Evolutionary conservation across 2,888 invertebrate genomes (phyloP).

Genomic region (Galeruca laticollis): DNA sequence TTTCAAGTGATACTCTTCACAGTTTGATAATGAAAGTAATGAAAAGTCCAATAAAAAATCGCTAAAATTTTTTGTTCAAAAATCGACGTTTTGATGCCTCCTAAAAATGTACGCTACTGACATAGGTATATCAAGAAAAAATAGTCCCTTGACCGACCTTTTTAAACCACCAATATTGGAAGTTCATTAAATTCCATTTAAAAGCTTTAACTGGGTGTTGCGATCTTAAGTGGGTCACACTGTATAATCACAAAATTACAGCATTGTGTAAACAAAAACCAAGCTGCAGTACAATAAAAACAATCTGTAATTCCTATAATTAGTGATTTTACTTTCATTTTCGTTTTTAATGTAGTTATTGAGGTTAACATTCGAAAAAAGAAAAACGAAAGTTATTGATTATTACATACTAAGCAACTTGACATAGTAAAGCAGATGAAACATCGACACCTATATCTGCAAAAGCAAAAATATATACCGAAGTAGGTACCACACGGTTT

Average conservation of each 20-base stretch:
- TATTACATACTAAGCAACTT: conserved; percentile 32
- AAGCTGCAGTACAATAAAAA: not conserved
- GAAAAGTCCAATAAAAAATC: no score
- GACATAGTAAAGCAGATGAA: conserved; percentile 40
- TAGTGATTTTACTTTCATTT: conserved; percentile 23
- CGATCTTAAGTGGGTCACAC: no score
- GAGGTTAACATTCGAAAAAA: conserved; percentile 28
- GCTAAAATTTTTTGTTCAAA: no score
- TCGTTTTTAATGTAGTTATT: conserved; percentile 24
- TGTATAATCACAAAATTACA: not conserved
- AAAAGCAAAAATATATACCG: conserved; percentile 25
- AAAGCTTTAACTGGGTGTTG: no score
- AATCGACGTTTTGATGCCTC: no score
- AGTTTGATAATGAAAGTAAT: no score
- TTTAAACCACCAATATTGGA: no score
- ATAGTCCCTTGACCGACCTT: no score
- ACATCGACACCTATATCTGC: conserved; percentile 32
- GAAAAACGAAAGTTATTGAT: conserved; percentile 33
- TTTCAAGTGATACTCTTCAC: no score
- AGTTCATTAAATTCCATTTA: no score
- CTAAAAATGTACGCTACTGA: no score
- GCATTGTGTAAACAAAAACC: not conserved
- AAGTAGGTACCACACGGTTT: not conserved
- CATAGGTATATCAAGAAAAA: no score
- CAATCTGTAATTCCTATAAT: conserved; percentile 6